phyloP scores from a whole-genome alignment of 2,113 vertebrate species.

The Rafetus swinhoei region DNA sequence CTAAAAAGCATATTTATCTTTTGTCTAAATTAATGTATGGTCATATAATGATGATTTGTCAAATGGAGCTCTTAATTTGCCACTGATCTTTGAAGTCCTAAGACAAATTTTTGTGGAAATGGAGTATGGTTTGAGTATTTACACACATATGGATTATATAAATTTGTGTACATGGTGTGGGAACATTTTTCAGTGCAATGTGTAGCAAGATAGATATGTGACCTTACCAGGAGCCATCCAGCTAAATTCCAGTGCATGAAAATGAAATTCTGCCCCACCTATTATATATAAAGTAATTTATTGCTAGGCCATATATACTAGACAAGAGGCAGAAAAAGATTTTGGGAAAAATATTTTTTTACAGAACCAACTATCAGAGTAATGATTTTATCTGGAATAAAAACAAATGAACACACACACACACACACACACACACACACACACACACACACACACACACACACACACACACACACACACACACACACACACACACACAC shows the following conservation, averaged over 20 bases:
- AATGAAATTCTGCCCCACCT: not conserved
- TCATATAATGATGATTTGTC: not conserved
- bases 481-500: too few species aligned
- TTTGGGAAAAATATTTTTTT: conserved; percentile 14
- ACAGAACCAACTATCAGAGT: not conserved
- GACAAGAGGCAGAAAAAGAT: not conserved
- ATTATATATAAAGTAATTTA: not conserved
- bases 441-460: too few species aligned
- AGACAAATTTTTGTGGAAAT: not conserved
- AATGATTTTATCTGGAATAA: not conserved
- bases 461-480: too few species aligned
- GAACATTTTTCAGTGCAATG: not conserved
- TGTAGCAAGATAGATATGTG: not conserved
- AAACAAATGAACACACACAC: not conserved
- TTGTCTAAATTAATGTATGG: not conserved
- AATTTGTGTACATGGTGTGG: not conserved
- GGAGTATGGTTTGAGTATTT: rapidly evolving
- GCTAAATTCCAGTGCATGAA: not conserved
- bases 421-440: not conserved
- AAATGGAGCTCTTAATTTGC: not conserved
- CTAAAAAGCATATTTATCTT: not conserved
- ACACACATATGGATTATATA: not conserved
- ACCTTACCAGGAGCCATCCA: not conserved
- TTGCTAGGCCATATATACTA: not conserved
- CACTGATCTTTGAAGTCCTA: not conserved